Base-by-base conservation (phyloP, 2,888 invertebrate genomes). In the Apoderus coryli region DNA sequence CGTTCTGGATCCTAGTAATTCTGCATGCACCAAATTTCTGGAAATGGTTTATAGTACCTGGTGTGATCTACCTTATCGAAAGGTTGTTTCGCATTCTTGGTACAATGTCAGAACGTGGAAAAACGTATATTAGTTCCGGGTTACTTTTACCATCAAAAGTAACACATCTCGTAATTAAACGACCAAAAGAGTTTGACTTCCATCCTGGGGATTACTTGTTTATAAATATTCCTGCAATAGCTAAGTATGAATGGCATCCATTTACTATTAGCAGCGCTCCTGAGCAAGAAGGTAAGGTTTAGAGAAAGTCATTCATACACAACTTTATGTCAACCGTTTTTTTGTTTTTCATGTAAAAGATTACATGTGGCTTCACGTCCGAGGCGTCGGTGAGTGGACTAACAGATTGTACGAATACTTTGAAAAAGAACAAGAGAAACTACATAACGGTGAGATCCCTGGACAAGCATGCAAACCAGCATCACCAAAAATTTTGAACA, bases 181-280 rank as follows among this genome's bases (percentile, higher is more conserved):
- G 88, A 1, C 92, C 93, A 0, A 62, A 72, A 0, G 76, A 81
- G 51, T 89, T 93, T 52, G 73, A 79, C 49, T 93, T 82, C 57
- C 77, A 78, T 49, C 86, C 93, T 0, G 93, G 93, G 0, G 93
- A 93, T 61, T 93, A 92, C 53, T 75, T 90, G 19, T 93, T 88
- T 50, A 79, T 92, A 0, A 86, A 89, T 49, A 79, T 95, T 30
- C 93, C 93, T 0, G 74, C 74, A 4, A 88, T 93, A 36, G 90
- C 93, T 1, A 73, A 74, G 33, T 86, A 86, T 48, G 93, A 95
- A 59, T 93, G 92, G 92, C 93, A 93, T 67, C 92, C 93, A 0
- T 92, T 95, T 50, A 93, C 93, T 2, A 81, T 93, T 41, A 92
- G 90, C 61, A 89, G 89, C 46, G 89, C 92, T 4, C 93, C 93